A percentile compares a stretch with the other conserved stretches of the same genome.
phyloP scores from a whole-genome alignment of 2,113 vertebrate species.

The Gallinago paraguaiae region DNA sequence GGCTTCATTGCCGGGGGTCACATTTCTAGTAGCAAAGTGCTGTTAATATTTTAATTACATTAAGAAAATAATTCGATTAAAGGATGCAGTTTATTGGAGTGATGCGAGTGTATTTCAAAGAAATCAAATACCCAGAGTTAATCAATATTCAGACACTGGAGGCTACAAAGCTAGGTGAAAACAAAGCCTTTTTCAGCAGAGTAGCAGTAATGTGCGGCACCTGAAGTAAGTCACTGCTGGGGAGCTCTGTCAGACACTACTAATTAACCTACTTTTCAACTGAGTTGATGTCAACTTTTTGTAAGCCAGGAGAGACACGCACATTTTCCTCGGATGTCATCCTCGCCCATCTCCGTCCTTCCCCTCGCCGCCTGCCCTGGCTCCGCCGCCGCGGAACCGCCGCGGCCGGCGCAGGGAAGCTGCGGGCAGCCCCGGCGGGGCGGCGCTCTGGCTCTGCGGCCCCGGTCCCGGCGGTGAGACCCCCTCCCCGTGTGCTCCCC shows the following conservation, averaged over 20 bases:
- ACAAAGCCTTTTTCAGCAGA: slow-evolving; percentile 50
- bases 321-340: not conserved
- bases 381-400: not conserved
- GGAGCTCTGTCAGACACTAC: slow-evolving; percentile 52
- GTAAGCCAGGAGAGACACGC: not conserved
- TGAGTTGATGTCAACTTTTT: slow-evolving; percentile 52
- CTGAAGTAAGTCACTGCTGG: slow-evolving; percentile 67
- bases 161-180: slow-evolving; percentile 47
- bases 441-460: too few species aligned
- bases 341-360: not conserved
- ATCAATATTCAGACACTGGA: slow-evolving; percentile 59
- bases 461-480: not conserved
- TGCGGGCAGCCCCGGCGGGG: not conserved
- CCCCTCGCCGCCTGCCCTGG: not conserved
- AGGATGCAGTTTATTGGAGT: not conserved
- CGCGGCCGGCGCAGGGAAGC: not conserved
- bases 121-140: slow-evolving; percentile 30
- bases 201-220: slow-evolving; percentile 26
- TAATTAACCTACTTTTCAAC: slow-evolving; percentile 76
- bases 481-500: not conserved
- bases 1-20: not conserved
- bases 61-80: not conserved
- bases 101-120: slow-evolving; percentile 23
- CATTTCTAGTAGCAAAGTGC: not conserved
- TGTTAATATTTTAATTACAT: slow-evolving; percentile 32